Percentiles rank a stretch among this genome's conserved stretches.
These are phyloP conservation scores for Anguilla anguilla DNA, from an alignment of 2,797 vertebrate genomes.

Conservation along the genomic window DNA sequence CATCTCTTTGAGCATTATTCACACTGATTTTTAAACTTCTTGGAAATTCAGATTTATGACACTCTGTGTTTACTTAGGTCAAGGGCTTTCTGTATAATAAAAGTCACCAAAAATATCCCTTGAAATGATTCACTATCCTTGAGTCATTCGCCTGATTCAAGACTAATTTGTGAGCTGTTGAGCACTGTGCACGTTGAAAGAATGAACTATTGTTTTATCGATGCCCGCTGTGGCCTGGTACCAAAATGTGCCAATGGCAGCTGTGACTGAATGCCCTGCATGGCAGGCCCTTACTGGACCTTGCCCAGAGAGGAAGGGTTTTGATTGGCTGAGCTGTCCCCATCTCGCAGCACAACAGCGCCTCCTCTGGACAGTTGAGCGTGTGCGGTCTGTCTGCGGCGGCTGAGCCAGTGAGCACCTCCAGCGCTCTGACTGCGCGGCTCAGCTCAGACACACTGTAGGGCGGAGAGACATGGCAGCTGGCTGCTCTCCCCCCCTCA, in stretches of 20 bases:
- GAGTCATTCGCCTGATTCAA: neutral
- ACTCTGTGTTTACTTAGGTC: neutral
- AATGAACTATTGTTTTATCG: neutral
- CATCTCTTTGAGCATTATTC: neutral
- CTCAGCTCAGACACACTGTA: neutral
- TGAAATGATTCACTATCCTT: neutral
- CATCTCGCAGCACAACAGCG: neutral
- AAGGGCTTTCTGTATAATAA: neutral
- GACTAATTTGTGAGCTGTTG: neutral
- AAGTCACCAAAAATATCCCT: neutral
- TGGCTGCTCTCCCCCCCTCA: neutral
- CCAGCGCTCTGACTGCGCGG: too few species aligned
- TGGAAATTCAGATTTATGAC: neutral
- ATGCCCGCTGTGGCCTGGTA: neutral
- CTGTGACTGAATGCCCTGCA: neutral
- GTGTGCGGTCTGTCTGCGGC: neutral
- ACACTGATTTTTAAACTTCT: neutral
- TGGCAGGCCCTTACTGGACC: neutral
- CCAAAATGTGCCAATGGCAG: neutral
- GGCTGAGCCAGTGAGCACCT: too few species aligned
- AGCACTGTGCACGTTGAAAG: neutral
- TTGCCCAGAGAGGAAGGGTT: neutral
- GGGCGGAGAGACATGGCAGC: neutral
- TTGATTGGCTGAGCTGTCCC: neutral
- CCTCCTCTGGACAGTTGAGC: neutral